Evolutionary conservation across 2,113 vertebrate species (phyloP), one percentile per base, ranked within the genome.

Genomic region (Eulemur rufifrons): DNA sequence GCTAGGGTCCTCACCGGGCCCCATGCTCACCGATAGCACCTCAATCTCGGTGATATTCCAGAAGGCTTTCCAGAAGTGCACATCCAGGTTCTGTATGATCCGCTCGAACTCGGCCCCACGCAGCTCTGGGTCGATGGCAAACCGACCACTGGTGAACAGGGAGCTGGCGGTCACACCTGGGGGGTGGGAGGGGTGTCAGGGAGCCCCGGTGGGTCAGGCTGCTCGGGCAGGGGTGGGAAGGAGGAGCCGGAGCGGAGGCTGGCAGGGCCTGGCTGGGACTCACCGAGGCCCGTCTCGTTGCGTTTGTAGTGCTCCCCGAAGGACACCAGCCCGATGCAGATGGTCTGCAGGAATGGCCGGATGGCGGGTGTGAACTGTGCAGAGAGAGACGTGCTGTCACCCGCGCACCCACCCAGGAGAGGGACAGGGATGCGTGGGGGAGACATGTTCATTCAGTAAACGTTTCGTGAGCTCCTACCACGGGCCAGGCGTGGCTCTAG

Each of bases 31-130:
- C 47, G 99, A 99, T 12, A 99, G 97, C 93, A 99, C 96, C 94
- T 99, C 99, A 0, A 98, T 99, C 98, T 99, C 99, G 0, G 99
- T 99, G 93, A 99, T 98, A 91, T 99, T 99, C 99, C 99, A 99
- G 98, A 99, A 99, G 5, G 98, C 95, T 97, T 99, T 99, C 99
- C 99, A 99, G 97, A 99, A 99, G 92, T 99, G 99, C 69, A 99
- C 99, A 0, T 99, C 99, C 94, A 99, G 97, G 98, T 99, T 99
- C 97, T 99, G 99, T 34, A 98, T 99, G 97, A 99, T 99, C 45
- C 99, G 98, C 89, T 99, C 99, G 97, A 99, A 99, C 97, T 99
- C 99, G 0, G 98, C 92, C 54, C 99, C 99, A 27, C 99, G 98
- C 34, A 99, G 98, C 97, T 99, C 99, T 0, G 99, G 99, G 98